Evolutionary conservation across 2,888 invertebrate genomes (phyloP).

Genomic region (Pristionchus entomophagus): DNA sequence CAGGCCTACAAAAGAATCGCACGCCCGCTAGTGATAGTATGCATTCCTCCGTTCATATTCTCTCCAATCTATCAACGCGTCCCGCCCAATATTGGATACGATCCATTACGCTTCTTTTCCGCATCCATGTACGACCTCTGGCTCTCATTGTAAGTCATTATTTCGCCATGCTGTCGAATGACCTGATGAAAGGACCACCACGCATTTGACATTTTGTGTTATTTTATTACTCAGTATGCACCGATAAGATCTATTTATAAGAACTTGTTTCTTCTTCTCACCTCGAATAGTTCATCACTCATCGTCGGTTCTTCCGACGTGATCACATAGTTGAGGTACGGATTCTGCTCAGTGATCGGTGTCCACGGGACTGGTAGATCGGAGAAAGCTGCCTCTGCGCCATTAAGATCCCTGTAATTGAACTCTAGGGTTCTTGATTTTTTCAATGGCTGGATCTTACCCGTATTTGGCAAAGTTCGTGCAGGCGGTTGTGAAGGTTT

Average conservation of each 20-base stretch:
- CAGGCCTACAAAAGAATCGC: neutral
- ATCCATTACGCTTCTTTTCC: neutral
- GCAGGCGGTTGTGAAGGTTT: neutral
- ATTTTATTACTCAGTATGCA: neutral
- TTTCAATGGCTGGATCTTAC: neutral
- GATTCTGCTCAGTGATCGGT: neutral
- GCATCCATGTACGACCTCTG: neutral
- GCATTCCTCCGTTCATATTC: constrained; percentile 27
- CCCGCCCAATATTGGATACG: neutral
- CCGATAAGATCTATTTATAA: neutral
- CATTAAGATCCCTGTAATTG: neutral
- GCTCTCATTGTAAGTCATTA: neutral
- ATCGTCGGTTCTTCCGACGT: neutral
- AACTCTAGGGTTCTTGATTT: neutral
- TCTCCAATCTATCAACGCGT: neutral
- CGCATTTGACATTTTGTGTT: neutral
- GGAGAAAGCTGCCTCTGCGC: neutral
- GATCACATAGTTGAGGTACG: neutral
- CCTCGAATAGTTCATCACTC: neutral
- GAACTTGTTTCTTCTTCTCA: neutral
- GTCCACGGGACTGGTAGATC: neutral
- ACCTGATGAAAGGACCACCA: neutral
- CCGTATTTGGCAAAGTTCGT: constrained; percentile 34
- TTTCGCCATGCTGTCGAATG: neutral
- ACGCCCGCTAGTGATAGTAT: neutral